Evolutionary conservation across 2,797 vertebrate species (phyloP).

Genomic region (Halcyon smyrnensis): DNA sequence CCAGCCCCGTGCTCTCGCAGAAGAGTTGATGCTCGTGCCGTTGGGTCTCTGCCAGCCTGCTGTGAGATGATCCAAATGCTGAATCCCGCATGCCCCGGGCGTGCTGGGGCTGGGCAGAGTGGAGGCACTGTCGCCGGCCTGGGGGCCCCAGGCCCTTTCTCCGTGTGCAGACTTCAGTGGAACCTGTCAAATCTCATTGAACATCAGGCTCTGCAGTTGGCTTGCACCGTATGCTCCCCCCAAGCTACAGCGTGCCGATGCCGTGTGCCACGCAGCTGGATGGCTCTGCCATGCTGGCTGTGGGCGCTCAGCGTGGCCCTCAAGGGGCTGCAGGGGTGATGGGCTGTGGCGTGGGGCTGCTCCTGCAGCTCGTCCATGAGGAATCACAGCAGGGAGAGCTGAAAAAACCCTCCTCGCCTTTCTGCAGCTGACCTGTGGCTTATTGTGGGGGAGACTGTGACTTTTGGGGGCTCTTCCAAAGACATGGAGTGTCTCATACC

Average conservation of each 20-base stretch:
- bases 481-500: not conserved
- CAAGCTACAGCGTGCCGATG: accelerated
- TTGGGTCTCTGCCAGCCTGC: slow-evolving; percentile 23
- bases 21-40: not conserved
- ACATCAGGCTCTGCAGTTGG: accelerated
- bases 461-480: not conserved
- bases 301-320: accelerated
- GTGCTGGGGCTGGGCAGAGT: not conserved
- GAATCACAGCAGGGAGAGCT: not conserved
- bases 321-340: not conserved
- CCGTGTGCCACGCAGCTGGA: accelerated
- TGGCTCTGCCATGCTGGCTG: accelerated
- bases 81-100: not conserved
- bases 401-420: not conserved
- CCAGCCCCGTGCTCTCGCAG: not conserved
- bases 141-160: not conserved
- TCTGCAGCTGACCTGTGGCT: not conserved
- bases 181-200: not conserved
- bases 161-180: accelerated
- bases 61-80: slow-evolving; percentile 1
- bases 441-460: not conserved
- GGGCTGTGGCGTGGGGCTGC: not conserved
- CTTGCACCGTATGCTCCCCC: not conserved
- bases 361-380: not conserved
- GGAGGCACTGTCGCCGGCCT: not conserved